Percentiles rank a stretch among this genome's conserved stretches.
These are phyloP conservation scores for Andrena bucephala DNA, from an alignment of 2,888 invertebrate species.

Conservation along the genomic window DNA sequence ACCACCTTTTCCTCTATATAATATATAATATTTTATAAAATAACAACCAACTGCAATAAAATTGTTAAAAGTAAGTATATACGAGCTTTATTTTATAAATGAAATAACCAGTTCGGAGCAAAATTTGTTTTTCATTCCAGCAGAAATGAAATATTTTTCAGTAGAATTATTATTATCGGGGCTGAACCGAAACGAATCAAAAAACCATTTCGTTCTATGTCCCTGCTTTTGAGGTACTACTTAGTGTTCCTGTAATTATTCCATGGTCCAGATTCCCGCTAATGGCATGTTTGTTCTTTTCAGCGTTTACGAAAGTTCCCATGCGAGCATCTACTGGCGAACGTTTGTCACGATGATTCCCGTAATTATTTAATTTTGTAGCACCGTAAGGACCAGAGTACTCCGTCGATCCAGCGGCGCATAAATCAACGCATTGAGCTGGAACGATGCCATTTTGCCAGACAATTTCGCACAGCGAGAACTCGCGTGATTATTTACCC, in stretches of 20 bases:
- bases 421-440: slow-evolving; percentile 62
- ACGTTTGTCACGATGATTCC: slow-evolving; percentile 16
- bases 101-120: too few species aligned
- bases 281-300: background rate
- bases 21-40: too few species aligned
- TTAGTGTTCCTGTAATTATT: background rate
- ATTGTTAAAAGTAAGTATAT: too few species aligned
- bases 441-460: slow-evolving; percentile 60
- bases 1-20: too few species aligned
- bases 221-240: background rate
- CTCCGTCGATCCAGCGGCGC: slow-evolving; percentile 34
- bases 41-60: too few species aligned
- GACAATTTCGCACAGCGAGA: slow-evolving; percentile 46
- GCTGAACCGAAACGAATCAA: too few species aligned
- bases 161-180: too few species aligned
- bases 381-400: slow-evolving; percentile 24
- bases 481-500: slow-evolving; percentile 55
- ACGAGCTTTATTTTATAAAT: too few species aligned
- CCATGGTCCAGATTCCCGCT: background rate
- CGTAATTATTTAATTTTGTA: slow-evolving; percentile 54
- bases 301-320: background rate
- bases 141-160: too few species aligned
- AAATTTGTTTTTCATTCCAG: too few species aligned
- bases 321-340: background rate
- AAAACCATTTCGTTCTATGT: too few species aligned